Evolutionary conservation across 2,113 vertebrate genomes (phyloP).

Genomic region (Pygoscelis antarcticus): DNA sequence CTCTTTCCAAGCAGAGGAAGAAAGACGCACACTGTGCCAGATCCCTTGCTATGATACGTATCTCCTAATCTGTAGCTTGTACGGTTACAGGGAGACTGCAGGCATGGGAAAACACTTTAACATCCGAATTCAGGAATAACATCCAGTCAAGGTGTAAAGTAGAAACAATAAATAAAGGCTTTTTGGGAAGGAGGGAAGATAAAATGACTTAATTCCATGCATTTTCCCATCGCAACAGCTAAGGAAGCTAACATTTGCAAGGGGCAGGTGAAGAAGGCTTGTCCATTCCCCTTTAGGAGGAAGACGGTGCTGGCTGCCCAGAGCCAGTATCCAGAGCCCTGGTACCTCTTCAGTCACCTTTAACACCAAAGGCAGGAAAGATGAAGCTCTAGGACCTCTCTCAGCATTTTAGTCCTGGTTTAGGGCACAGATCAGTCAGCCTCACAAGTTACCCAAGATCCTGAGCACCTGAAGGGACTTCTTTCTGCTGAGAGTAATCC

Average conservation of each 20-base stretch:
- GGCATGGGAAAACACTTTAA: not conserved
- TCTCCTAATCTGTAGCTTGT: not conserved
- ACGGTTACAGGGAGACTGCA: not conserved
- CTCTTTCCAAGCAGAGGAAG: slow-evolving; percentile 42
- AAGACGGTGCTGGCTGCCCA: not conserved
- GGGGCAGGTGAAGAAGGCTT: not conserved
- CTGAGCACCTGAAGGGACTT: not conserved
- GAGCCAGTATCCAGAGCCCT: not conserved
- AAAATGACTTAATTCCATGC: not conserved
- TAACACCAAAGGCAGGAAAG: not conserved
- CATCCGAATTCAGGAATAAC: not conserved
- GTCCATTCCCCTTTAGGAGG: not conserved
- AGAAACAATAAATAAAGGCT: not conserved
- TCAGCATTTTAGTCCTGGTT: not conserved
- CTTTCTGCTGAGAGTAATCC: not conserved
- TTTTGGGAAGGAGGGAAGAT: not conserved
- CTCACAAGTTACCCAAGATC: not conserved
- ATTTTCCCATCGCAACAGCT: not conserved
- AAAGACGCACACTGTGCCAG: not conserved
- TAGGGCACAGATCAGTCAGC: not conserved
- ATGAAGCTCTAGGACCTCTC: not conserved
- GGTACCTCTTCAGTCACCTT: not conserved
- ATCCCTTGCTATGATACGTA: not conserved
- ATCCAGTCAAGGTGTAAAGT: not conserved
- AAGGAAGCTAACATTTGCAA: not conserved